A percentile compares a stretch with the other conserved stretches of the same genome.
Conservation (phyloP, 2,888 invertebrate genomes). For the Kuschelorhynchus macadamiae region DNA sequence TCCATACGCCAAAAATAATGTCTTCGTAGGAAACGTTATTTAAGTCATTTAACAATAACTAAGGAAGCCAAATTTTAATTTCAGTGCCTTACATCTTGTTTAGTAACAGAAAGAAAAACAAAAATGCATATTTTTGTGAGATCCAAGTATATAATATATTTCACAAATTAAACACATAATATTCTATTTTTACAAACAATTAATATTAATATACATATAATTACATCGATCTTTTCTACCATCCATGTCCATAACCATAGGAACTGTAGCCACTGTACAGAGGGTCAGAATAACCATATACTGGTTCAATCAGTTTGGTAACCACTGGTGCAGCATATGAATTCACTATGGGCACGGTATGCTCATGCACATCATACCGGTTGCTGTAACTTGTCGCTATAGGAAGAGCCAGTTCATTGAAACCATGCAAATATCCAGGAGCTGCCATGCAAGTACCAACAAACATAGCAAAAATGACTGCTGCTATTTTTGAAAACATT, state of each 20-base stretch:
- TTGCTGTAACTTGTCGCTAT: conserved; percentile 47
- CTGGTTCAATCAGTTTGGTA: conserved; percentile 16
- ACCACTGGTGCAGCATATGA: conserved; percentile 22
- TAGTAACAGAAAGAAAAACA: too few relatives aligned
- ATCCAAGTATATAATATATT: too few relatives aligned
- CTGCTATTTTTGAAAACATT: conserved; percentile 17
- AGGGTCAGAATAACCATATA: conserved; percentile 18
- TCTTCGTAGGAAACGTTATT: too few relatives aligned
- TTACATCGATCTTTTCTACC: too few relatives aligned
- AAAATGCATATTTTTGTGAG: too few relatives aligned
- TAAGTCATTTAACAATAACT: too few relatives aligned
- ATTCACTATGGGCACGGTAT: conserved; percentile 40
- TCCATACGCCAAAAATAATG: too few relatives aligned
- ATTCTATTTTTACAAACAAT: too few relatives aligned
- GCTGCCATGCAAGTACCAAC: conserved; percentile 12
- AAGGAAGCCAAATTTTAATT: too few relatives aligned
- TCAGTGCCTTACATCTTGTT: too few relatives aligned
- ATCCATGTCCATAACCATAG: conserved; percentile 28
- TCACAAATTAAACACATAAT: too few relatives aligned
- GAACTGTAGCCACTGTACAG: conserved; percentile 20
- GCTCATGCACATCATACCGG: conserved; percentile 35
- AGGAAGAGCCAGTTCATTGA: conserved; percentile 12
- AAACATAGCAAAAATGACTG: conserved; percentile 1
- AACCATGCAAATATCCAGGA: conserved; percentile 33
- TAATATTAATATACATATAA: too few relatives aligned